phyloP scores from a whole-genome alignment of 2,888 invertebrate genomes.

The Latheticus oryzae region DNA sequence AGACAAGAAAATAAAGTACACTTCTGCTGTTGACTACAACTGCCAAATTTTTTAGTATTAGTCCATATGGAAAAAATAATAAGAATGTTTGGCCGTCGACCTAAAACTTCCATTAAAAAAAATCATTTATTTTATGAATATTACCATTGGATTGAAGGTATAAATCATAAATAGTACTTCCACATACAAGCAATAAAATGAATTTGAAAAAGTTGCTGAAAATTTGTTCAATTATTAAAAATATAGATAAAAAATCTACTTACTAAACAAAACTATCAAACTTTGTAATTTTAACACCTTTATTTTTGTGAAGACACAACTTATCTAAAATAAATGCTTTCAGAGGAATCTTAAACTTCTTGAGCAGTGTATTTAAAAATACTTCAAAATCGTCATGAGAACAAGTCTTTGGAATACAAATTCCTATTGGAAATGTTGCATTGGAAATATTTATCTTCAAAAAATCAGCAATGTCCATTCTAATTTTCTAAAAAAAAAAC shows the following conservation, averaged over 20 bases:
- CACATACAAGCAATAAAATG: neutral
- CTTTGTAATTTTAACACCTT: neutral
- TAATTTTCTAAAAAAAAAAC: too few species aligned
- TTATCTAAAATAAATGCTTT: too few species aligned
- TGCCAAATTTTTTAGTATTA: slow-evolving; percentile 1
- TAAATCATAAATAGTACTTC: slow-evolving; percentile 4
- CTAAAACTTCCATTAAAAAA: too few species aligned
- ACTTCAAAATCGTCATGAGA: too few species aligned
- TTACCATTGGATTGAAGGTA: too few species aligned
- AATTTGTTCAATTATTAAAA: neutral
- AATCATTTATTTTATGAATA: too few species aligned
- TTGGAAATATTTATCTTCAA: too few species aligned
- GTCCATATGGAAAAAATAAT: neutral
- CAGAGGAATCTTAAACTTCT: too few species aligned
- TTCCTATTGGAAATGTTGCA: too few species aligned
- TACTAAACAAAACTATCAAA: slow-evolving; percentile 6
- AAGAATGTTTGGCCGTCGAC: slow-evolving; percentile 5
- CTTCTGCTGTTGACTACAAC: neutral
- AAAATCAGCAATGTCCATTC: too few species aligned
- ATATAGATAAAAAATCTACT: neutral
- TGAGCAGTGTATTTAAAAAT: too few species aligned
- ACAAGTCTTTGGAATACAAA: too few species aligned
- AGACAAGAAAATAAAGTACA: neutral
- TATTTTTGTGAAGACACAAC: neutral
- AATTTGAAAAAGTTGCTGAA: neutral